phyloP scores from a whole-genome alignment of 2,888 invertebrate species.

The Drosophila neoperkinsi region DNA sequence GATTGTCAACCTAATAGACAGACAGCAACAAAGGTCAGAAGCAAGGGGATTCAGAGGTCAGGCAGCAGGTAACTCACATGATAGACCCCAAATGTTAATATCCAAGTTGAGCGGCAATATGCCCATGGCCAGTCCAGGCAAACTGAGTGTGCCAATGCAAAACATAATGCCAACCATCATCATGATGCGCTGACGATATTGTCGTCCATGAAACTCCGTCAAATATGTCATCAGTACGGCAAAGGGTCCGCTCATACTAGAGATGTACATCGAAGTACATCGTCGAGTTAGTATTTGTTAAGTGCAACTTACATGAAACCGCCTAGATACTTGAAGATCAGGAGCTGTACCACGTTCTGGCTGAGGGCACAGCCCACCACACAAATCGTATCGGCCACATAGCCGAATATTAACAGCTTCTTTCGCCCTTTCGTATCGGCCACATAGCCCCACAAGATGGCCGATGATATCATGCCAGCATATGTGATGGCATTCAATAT shows the following conservation, averaged over 20 bases:
- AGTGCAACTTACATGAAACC: constrained; percentile 90
- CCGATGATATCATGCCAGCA: constrained; percentile 87
- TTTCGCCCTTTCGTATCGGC: constrained; percentile 90
- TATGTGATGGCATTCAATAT: constrained; percentile 90
- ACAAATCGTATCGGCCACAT: constrained; percentile 87
- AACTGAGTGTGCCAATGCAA: constrained; percentile 87
- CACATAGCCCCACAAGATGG: constrained; percentile 91
- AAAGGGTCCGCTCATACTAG: constrained; percentile 89
- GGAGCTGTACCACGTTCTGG: constrained; percentile 88
- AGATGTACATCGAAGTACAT: constrained; percentile 30
- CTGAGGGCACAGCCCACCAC: constrained; percentile 88
- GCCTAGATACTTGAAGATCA: constrained; percentile 89
- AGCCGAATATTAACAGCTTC: constrained; percentile 88
- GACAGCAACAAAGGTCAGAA: constrained; percentile 1
- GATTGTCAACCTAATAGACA: not conserved
- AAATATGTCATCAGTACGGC: constrained; percentile 90
- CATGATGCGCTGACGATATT: constrained; percentile 88
- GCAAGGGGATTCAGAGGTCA: constrained; percentile 23
- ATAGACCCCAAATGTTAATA: constrained; percentile 84
- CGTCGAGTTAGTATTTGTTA: constrained; percentile 14
- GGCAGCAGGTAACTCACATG: constrained; percentile 58
- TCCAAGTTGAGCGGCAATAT: constrained; percentile 88
- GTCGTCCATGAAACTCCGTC: constrained; percentile 90
- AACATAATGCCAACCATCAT: constrained; percentile 89
- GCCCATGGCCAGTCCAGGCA: constrained; percentile 90